phyloP scores from a whole-genome alignment of 2,113 vertebrate genomes.

The Zosterops pallidus region DNA sequence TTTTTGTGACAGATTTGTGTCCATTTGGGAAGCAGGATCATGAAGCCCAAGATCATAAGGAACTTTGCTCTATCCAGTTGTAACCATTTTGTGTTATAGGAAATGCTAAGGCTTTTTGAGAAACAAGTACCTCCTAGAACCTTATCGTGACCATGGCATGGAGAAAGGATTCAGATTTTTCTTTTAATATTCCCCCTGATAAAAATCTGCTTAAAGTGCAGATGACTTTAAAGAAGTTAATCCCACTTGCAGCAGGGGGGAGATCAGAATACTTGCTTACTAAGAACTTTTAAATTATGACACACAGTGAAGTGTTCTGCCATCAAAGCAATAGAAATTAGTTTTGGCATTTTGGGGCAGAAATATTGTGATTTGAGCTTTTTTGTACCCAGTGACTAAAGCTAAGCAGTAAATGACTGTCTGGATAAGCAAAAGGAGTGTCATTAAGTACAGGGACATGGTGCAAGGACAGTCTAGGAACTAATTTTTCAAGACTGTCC shows the following conservation, averaged over 20 bases:
- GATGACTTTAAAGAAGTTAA: background rate
- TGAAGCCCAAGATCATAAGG: background rate
- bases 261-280: background rate
- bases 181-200: background rate
- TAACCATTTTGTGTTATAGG: rapidly evolving
- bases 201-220: background rate
- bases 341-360: background rate
- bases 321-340: background rate
- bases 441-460: background rate
- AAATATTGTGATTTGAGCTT: background rate
- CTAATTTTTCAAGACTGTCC: background rate
- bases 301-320: background rate
- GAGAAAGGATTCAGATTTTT: background rate
- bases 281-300: background rate
- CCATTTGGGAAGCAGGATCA: background rate
- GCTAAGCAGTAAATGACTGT: background rate
- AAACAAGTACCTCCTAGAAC: background rate
- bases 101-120: background rate
- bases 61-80: background rate
- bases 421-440: background rate
- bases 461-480: background rate
- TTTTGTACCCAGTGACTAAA: background rate
- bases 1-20: background rate
- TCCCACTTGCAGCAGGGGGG: background rate
- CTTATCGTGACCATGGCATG: background rate